A percentile compares a stretch with the other conserved stretches of the same genome.
Evolutionary conservation across 2,888 invertebrate genomes (phyloP).

Genomic region (Lypha dubia): DNA sequence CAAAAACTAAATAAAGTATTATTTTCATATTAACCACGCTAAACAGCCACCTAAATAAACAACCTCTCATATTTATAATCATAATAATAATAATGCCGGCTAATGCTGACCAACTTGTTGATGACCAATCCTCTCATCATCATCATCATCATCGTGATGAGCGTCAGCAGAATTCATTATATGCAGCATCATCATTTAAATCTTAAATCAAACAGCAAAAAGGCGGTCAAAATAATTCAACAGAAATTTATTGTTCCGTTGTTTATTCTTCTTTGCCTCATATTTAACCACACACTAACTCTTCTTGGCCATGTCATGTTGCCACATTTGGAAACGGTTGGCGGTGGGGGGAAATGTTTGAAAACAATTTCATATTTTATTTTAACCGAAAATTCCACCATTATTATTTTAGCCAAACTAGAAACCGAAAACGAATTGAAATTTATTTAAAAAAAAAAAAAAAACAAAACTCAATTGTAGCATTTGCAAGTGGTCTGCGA

Average conservation of each 20-base stretch:
- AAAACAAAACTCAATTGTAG: constrained; percentile 36
- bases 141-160: neutral
- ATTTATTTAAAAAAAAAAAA: constrained; percentile 27
- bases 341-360: neutral
- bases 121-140: neutral
- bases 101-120: neutral
- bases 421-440: constrained; percentile 35
- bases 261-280: constrained; percentile 1
- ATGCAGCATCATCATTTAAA: constrained; percentile 1
- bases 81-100: neutral
- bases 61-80: neutral
- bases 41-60: constrained; percentile 34
- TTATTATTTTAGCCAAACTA: constrained; percentile 26
- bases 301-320: constrained; percentile 36
- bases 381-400: constrained; percentile 41
- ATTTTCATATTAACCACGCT: constrained; percentile 26
- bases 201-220: constrained; percentile 38
- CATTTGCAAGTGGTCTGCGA: constrained; percentile 14
- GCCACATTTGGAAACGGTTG: constrained; percentile 37
- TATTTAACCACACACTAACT: constrained; percentile 21
- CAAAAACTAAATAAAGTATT: constrained; percentile 24
- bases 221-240: constrained; percentile 52
- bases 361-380: constrained; percentile 8
- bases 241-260: constrained; percentile 46
- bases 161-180: too few species aligned